These are phyloP conservation scores for Chirona hameri DNA, from an alignment of 2,888 invertebrate genomes.

Conservation along the genomic window DNA sequence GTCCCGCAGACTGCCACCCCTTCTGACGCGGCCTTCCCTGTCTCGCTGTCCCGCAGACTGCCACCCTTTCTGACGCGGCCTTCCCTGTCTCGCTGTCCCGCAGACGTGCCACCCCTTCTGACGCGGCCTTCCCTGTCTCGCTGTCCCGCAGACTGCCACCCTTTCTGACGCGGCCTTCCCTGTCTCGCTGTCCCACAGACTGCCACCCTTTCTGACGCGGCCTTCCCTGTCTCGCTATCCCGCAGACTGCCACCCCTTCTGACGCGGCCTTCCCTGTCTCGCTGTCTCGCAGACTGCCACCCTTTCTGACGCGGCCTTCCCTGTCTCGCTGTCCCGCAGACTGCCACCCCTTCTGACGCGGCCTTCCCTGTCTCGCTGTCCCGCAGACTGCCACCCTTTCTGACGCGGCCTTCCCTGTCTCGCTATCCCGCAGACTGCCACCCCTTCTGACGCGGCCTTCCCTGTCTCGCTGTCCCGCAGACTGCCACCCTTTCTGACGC, in stretches of 20 bases:
- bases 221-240: background rate
- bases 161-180: constrained; percentile 43
- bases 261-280: no score
- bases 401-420: no score
- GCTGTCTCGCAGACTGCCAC: constrained; percentile 67
- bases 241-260: constrained; percentile 70
- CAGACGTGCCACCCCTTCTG: constrained; percentile 70
- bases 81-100: background rate
- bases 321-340: constrained; percentile 50
- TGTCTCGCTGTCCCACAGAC: constrained; percentile 54
- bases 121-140: no score
- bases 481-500: constrained; percentile 67
- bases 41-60: no score
- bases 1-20: constrained; percentile 70
- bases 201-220: constrained; percentile 62
- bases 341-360: constrained; percentile 64
- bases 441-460: constrained; percentile 47
- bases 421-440: constrained; percentile 68
- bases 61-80: no score
- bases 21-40: no score
- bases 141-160: constrained; percentile 68
- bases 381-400: constrained; percentile 70
- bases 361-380: no score
- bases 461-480: constrained; percentile 46
- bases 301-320: constrained; percentile 46